Evolutionary conservation across 2,113 vertebrate genomes (phyloP), one percentile per base, ranked within the genome.

Genomic region (Abramis brama): DNA sequence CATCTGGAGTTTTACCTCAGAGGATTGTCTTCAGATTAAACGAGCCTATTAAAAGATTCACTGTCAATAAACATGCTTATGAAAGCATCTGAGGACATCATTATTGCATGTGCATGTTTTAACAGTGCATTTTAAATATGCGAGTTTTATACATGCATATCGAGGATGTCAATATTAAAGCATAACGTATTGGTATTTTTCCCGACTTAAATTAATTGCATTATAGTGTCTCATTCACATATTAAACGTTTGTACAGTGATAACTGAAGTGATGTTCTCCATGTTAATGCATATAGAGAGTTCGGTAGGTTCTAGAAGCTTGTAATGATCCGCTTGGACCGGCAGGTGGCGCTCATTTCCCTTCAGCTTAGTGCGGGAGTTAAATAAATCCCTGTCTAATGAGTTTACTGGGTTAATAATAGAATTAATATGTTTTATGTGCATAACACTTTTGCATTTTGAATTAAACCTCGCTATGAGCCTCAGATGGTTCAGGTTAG

Each of bases 291-390:
- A 36, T 78, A 89, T 75, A 52, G 88, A 91, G 43, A 77, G 86
- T 86, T 83, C 91, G 59, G 93, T 93, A 94, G 86, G 71, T 95
- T 95, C 94, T 94, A 93, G 94, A 95, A 95, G 87, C 86, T 0
- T 85, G 93, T 70, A 84, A 30, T 92, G 86, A 50, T 6, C 13
- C 6, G 2, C 9, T 23, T 0, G 30, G 73, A 84, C 92, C 94
- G 36, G 66, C 83, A 92, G 93, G 87, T 30, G 94, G 93, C 45
- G 93, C 36, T 5, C 5, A 11, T 6, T 33, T 6, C 33, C 19
- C 33, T 39, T 21, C 66, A 70, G 33, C 27, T 68, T 68, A 3
- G 15, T 33, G 55, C 7, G 55, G 52, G 55, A 57, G 55, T 57
- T 21, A 59, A 21, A 9, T 2, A 10, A 43, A 43, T 68, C 50